A percentile compares a stretch with the other conserved stretches of the same genome.
Evolutionary conservation across 2,113 vertebrate species (phyloP).

Genomic region (Bolborhynchus lineola): DNA sequence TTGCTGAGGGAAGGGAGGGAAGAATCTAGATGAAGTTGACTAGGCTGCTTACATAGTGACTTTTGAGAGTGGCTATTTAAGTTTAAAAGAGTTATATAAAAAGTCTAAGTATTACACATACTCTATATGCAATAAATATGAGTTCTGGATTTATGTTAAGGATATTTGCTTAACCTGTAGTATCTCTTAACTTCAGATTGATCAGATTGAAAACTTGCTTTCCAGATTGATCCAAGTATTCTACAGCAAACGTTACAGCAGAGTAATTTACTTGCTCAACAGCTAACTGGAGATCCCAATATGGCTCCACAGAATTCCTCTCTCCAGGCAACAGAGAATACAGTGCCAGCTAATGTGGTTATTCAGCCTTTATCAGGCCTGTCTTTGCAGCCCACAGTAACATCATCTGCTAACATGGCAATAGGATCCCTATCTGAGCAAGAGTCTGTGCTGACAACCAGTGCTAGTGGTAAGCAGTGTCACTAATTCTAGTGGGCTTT

Average conservation of each 20-base stretch:
- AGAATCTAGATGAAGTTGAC: neutral
- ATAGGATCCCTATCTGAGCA: constrained; percentile 85
- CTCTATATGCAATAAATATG: neutral
- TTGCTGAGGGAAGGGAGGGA: neutral
- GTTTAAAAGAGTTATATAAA: neutral
- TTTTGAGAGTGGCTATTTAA: neutral
- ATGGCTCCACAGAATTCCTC: constrained; percentile 72
- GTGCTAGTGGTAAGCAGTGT: constrained; percentile 63
- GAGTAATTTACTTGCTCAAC: constrained; percentile 84
- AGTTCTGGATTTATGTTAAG: neutral
- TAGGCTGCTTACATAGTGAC: neutral
- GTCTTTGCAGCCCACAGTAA: constrained; percentile 84
- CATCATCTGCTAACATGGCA: constrained; percentile 80
- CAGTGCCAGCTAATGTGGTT: constrained; percentile 86
- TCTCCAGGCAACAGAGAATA: constrained; percentile 79
- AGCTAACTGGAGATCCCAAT: constrained; percentile 80
- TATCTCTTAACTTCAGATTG: neutral
- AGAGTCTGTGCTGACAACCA: constrained; percentile 77
- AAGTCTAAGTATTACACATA: neutral
- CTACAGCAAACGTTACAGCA: constrained; percentile 94
- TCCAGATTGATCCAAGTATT: constrained; percentile 90
- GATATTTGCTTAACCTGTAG: neutral
- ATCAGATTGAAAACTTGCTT: neutral
- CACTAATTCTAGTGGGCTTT: neutral
- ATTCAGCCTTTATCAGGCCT: constrained; percentile 91